Base-by-base conservation (phyloP, 2,797 vertebrate species). In the Eulemur albifrons region DNA sequence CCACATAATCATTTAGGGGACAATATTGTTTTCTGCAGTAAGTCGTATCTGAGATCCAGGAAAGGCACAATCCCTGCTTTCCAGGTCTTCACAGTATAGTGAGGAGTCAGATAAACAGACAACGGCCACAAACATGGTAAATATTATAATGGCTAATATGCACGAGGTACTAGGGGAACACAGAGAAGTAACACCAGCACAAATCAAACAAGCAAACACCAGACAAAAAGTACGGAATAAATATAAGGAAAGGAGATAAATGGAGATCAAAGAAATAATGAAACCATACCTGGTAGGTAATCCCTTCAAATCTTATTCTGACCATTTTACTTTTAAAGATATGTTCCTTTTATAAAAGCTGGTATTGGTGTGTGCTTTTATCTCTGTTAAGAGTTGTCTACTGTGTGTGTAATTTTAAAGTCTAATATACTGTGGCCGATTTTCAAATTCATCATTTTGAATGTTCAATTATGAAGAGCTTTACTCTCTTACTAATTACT, bases 371-470 rank as follows among this genome's bases (percentile, higher is more conserved):
- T 87, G 59, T 63, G 43, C 52, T 72, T 72, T 11, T 13, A 83
- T 43, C 40, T 77, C 87, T 15, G 21, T 80, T 90, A 83, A 80
- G 48, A 81, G 35, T 2, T 67, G n/a, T 57, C 38, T 90, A 72
- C 87, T 81, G 32, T 18, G 20, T 30, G 73, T 90, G 50, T 85
- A 77, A 73, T 91, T 75, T 57, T 88, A 85, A 93, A 73, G 50
- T 40, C 70, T 70, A 81, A 80, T 59, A 83, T 20, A 67, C 18
- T 38, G 8, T 17, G 7, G 59, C 21, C 61, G 81, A 95, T 54
- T 83, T 96, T 79, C 30, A 88, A 94, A 95, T 63, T n/a, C 20
- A 57, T 77, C 48, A 83, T 90, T 86, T 87, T 87, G 27, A 94
- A 81, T 72, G 30, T 76, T 79, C 73, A 50, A 17, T 61, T 95